A percentile compares a stretch with the other conserved stretches of the same genome.
Conservation (phyloP, 2,888 invertebrate species). For the Chloroclystis v-ata region DNA sequence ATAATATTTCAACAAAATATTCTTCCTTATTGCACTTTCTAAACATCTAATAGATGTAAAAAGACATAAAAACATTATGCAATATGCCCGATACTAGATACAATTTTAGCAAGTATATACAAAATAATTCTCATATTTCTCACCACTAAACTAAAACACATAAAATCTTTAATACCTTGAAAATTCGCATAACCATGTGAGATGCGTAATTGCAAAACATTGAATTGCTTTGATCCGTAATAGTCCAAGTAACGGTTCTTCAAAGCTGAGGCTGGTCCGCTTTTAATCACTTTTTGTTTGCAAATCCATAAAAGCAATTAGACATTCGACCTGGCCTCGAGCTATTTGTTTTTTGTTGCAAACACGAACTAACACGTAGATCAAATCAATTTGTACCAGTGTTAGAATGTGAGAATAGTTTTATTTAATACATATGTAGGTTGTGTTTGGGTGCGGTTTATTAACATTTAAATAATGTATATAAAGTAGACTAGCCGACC, state of each 20-base stretch:
- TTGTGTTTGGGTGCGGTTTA: no score
- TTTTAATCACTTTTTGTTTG: conserved; percentile 15
- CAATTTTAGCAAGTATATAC: no score
- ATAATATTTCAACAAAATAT: no score
- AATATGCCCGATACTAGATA: no score
- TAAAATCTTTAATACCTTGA: background rate
- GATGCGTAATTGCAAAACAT: conserved; percentile 12
- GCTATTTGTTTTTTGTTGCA: conserved; percentile 1
- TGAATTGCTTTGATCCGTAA: background rate
- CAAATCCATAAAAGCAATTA: conserved; percentile 20
- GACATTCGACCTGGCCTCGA: conserved; percentile 6
- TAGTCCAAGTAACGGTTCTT: conserved; percentile 9
- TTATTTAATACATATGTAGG: no score
- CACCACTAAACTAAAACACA: background rate
- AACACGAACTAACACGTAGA: background rate
- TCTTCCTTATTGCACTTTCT: no score
- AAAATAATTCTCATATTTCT: background rate
- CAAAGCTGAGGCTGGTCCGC: conserved; percentile 13
- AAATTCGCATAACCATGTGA: conserved; percentile 1
- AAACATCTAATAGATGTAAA: no score
- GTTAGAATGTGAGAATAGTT: no score
- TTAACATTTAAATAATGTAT: no score
- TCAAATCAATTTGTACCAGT: background rate
- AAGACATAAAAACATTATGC: no score
- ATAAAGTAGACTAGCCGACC: no score